Percentiles rank a stretch among this genome's conserved stretches.
Evolutionary conservation across 2,888 invertebrate genomes (phyloP).

Genomic region (Minunthozetes semirufus): DNA sequence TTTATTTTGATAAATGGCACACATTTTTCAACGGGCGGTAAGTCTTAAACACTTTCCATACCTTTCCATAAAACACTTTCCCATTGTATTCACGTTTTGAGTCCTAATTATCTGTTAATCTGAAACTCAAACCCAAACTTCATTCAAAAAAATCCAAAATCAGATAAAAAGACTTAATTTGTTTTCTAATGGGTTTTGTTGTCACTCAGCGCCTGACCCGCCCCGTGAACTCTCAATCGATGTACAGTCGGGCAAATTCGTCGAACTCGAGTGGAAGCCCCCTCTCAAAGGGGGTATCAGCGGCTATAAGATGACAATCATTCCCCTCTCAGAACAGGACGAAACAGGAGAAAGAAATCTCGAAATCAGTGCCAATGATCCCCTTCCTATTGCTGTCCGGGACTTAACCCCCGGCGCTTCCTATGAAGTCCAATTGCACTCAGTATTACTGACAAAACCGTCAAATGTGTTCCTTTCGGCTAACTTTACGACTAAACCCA

Average conservation of each 20-base stretch:
- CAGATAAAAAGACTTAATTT: too few relatives aligned
- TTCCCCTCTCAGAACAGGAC: constrained; percentile 55
- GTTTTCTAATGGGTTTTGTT: background rate
- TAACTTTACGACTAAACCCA: constrained; percentile 89
- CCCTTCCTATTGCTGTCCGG: constrained; percentile 67
- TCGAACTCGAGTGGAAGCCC: constrained; percentile 76
- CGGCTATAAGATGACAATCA: constrained; percentile 68
- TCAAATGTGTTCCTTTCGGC: constrained; percentile 58
- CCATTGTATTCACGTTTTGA: too few relatives aligned
- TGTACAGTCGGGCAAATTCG: constrained; percentile 74
- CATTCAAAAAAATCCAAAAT: too few relatives aligned
- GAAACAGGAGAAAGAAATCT: constrained; percentile 60
- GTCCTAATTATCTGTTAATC: too few relatives aligned
- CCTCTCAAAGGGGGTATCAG: constrained; percentile 78
- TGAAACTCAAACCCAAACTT: too few relatives aligned
- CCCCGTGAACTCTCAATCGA: constrained; percentile 65
- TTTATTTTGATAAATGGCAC: too few relatives aligned
- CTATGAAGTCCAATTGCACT: constrained; percentile 83
- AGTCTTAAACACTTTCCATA: too few relatives aligned
- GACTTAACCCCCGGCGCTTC: constrained; percentile 83
- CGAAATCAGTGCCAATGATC: constrained; percentile 56
- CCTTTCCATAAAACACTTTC: too few relatives aligned
- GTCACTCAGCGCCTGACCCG: constrained; percentile 12
- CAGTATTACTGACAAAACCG: constrained; percentile 81
- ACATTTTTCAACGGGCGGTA: too few relatives aligned